Evolutionary conservation across 2,797 vertebrate genomes (phyloP), one percentile per base, ranked within the genome.

Genomic region (Ctenopoma multispine): DNA sequence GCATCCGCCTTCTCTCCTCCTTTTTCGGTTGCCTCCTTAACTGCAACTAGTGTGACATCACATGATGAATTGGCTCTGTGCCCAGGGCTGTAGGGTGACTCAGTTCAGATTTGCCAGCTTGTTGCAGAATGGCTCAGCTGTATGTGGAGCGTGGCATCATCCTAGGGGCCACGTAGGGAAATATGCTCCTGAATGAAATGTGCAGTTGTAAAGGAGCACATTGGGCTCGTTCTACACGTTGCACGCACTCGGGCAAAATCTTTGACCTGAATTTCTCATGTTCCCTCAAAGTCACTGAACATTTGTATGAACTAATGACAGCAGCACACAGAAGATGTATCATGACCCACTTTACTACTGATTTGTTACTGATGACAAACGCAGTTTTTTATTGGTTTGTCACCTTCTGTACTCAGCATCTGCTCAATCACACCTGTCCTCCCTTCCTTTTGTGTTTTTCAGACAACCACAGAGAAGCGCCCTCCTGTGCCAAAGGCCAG

Each of bases 381-480:
- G 38, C 56, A 13, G 1, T 44, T 56, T 44, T 55, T 29, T 46
- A 14, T 44, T 36, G n/a, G n/a, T n/a, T n/a, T n/a, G n/a, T n/a
- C n/a, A n/a, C n/a, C n/a, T n/a, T n/a, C n/a, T n/a, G n/a, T n/a
- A 15, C 40, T 57, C 24, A 0, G 3, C 0, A 36, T 18, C 36
- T 34, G 58, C 11, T 20, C 11, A 31, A 14, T n/a, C 18, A 43
- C 12, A 20, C 41, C 18, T 47, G n/a, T 46, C 3, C 5, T 12
- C 18, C 2, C 1, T 5, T 43, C 2, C 54, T 40, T 46, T 56
- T 4, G 1, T 53, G 8, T 68, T 0, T 56, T 55, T 20, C 59
- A 94, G 90, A 62, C 83, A 1, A 82, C 81, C 54, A 77, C 81
- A 77, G 97, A 97, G 48, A 97, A 93, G 91, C 92, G 92, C 46